Base-by-base conservation (phyloP, 2,888 invertebrate species). In the Eilema caniola region DNA sequence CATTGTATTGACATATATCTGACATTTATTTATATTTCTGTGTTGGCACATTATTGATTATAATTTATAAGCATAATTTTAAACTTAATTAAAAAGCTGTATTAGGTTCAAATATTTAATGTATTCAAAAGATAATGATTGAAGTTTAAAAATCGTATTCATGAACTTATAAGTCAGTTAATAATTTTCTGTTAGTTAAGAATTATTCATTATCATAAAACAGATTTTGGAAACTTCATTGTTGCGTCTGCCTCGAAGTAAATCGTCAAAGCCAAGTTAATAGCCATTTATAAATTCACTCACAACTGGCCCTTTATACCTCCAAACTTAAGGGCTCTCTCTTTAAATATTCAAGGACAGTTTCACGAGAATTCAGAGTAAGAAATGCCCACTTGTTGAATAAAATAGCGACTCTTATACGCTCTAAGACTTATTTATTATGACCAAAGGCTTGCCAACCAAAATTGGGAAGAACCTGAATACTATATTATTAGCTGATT, bases 331-430 rank as follows among this genome's bases (percentile, higher is more conserved):
- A 75, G 72, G 69, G 67, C 33, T 74, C 65, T n/a, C 59, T 56
- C 28, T 72, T 57, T 69, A 53, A 74, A 76, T 73, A 80, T 82
- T 80, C 62, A 71, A 23, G 20, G 14, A 23, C 33, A 66, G 41
- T 64, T 70, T 60, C 1, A n/a, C 25, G 37, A 57, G 69, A 77
- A 72, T 76, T 73, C 65, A 20, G 62, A 68, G 67, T 78, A 76
- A 82, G 80, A 78, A 81, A 79, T 78, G 70, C 67, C 78, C 78
- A 81, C 80, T 79, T 82, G 81, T 76, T 84, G 76, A 83, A 84
- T 83, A 73, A 85, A 80, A 79, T 72, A 85, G 63, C 73, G 62
- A n/a, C 41, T 37, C 65, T 67, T 57, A 71, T 71, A 69, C 56
- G 68, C 57, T 31, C 37, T 23, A 64, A 66, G 62, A 63, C 31